Evolutionary conservation across 2,888 invertebrate species (phyloP).

Genomic region (Andrena dorsata): DNA sequence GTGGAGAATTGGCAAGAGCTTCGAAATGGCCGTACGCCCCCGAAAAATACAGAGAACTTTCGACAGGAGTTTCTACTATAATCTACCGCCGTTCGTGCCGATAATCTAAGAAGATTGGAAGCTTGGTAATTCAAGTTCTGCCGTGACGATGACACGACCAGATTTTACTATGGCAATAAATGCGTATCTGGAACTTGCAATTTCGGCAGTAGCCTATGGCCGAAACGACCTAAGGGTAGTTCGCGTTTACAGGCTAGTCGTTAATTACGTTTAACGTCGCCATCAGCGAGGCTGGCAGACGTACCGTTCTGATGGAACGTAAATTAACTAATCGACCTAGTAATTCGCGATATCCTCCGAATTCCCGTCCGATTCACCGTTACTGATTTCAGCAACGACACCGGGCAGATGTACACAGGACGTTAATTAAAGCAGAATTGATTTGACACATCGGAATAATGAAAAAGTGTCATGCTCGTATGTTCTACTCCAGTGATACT

Average conservation of each 20-base stretch:
- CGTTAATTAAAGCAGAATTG: background rate
- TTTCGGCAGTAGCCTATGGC: conserved; percentile 35
- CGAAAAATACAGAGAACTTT: no score
- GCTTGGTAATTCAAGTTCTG: background rate
- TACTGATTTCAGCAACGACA: conserved; percentile 19
- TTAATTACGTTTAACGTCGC: conserved; percentile 74
- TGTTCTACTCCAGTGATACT: no score
- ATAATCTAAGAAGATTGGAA: background rate
- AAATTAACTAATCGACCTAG: conserved; percentile 72
- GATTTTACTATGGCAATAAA: conserved; percentile 28
- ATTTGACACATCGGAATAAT: background rate
- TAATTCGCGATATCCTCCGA: conserved; percentile 53
- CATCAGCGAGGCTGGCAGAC: conserved; percentile 58
- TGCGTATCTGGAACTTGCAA: conserved; percentile 20
- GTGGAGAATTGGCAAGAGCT: background rate
- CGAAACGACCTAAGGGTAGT: conserved; percentile 56
- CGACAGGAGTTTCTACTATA: background rate
- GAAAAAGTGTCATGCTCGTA: background rate
- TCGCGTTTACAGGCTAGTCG: conserved; percentile 62
- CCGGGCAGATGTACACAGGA: no score
- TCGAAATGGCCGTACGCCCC: background rate
- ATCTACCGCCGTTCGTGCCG: background rate
- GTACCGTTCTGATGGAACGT: conserved; percentile 68
- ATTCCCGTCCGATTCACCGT: conserved; percentile 30
- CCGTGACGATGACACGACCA: background rate